A percentile compares a stretch with the other conserved stretches of the same genome.
phyloP scores from a whole-genome alignment of 2,888 invertebrate species.

The Hirtodrosophila alboralis region DNA sequence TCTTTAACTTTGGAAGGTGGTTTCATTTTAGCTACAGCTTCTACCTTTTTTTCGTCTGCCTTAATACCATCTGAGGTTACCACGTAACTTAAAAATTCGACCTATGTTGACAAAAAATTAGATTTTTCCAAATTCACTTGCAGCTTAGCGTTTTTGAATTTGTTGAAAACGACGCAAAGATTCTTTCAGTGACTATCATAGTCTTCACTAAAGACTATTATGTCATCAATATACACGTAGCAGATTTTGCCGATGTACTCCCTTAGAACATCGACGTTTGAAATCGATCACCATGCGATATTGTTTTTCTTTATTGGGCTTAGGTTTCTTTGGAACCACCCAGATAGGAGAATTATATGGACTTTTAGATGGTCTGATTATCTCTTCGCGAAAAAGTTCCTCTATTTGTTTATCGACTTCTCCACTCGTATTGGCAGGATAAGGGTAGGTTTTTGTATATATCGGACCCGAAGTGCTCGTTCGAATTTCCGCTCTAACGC shows the following conservation, averaged over 20 bases:
- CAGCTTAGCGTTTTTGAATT: neutral
- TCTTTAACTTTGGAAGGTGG: neutral
- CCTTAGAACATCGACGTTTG: neutral
- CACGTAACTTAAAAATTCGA: neutral
- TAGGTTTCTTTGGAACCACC: slow-evolving; percentile 1
- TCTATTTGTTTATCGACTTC: neutral
- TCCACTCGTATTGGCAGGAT: neutral
- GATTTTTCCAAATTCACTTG: neutral
- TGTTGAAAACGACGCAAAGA: neutral
- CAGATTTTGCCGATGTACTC: too few relatives aligned
- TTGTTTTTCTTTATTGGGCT: neutral
- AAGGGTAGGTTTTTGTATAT: neutral
- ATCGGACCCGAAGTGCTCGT: slow-evolving; percentile 58
- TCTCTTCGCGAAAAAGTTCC: neutral
- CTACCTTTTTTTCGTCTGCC: neutral
- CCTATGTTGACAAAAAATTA: neutral
- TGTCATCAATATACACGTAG: slow-evolving; percentile 1
- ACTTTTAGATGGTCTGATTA: neutral
- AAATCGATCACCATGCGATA: neutral
- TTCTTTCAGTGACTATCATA: neutral
- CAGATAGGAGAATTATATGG: neutral
- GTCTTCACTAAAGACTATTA: slow-evolving; percentile 3
- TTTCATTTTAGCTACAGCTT: neutral
- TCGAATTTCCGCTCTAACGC: slow-evolving; percentile 4
- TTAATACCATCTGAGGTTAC: neutral